Evolutionary conservation across 2,888 invertebrate species (phyloP).

Genomic region (Coleophora flavipennella): DNA sequence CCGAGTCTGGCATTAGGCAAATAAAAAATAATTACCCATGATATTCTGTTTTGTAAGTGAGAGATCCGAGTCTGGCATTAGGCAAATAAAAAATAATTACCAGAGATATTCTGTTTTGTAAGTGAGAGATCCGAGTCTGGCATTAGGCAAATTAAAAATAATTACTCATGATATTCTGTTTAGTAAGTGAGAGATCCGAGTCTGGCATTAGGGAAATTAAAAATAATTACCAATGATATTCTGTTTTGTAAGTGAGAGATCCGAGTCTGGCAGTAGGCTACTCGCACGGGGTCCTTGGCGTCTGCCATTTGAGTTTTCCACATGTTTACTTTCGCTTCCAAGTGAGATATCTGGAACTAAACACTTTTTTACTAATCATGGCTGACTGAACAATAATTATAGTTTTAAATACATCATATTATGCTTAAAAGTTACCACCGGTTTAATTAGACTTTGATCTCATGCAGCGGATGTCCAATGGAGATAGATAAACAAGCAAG

Average conservation of each 20-base stretch:
- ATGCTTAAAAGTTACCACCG: too few species aligned
- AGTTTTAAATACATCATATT: too few species aligned
- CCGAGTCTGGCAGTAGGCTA: constrained; percentile 47
- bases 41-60: too few species aligned
- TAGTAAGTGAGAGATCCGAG: too few species aligned
- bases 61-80: too few species aligned
- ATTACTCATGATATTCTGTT: constrained; percentile 34
- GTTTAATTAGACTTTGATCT: too few species aligned
- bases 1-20: too few species aligned
- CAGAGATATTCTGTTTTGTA: constrained; percentile 32
- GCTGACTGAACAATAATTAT: too few species aligned
- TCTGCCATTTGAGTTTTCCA: constrained; percentile 38
- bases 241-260: constrained; percentile 30
- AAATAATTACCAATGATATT: constrained; percentile 33
- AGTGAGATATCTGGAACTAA: constrained; percentile 38
- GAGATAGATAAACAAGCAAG: too few species aligned
- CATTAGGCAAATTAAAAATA: constrained; percentile 53
- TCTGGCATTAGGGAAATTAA: too few species aligned
- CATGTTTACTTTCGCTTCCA: constrained; percentile 58
- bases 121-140: constrained; percentile 31
- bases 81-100: neutral
- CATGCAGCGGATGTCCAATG: too few species aligned
- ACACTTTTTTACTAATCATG: neutral
- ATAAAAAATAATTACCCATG: too few species aligned
- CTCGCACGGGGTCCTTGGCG: constrained; percentile 44